Conservation (phyloP, 1,140 invertebrate genomes). For the Drosophila varians region DNA sequence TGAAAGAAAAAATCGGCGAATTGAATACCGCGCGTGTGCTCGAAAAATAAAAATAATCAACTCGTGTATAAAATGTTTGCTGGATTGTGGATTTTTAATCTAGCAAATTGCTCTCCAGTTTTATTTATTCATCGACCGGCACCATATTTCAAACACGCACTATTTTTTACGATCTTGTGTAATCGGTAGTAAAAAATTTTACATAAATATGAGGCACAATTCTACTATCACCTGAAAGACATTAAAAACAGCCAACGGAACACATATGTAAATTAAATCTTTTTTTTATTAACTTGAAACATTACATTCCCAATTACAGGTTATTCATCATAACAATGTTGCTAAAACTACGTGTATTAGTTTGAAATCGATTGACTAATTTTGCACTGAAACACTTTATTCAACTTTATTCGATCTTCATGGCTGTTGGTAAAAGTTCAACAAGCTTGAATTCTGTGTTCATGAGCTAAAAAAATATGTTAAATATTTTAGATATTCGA, state of each 20-base stretch:
- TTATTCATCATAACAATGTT: slow-evolving; percentile 1
- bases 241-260: slow-evolving; percentile 3
- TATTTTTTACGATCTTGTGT: slow-evolving; percentile 3
- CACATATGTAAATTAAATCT: not conserved
- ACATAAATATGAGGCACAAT: not conserved
- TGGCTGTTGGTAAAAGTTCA: slow-evolving; percentile 32
- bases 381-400: slow-evolving; percentile 7
- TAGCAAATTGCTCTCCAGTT: slow-evolving; percentile 22
- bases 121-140: not conserved
- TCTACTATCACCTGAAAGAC: not conserved
- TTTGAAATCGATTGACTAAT: slow-evolving; percentile 13
- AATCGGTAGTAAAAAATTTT: slow-evolving; percentile 12
- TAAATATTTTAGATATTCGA: slow-evolving; percentile 43
- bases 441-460: slow-evolving; percentile 36
- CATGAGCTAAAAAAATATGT: slow-evolving; percentile 60
- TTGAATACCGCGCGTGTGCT: slow-evolving; percentile 21
- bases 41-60: not conserved
- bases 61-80: slow-evolving; percentile 5
- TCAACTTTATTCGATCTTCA: not conserved
- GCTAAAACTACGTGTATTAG: not conserved
- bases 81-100: slow-evolving; percentile 8
- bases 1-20: slow-evolving; percentile 29
- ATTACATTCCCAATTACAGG: not conserved
- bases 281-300: not conserved
- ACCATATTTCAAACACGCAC: slow-evolving; percentile 21